A percentile compares a stretch with the other conserved stretches of the same genome.
Evolutionary conservation across 2,888 invertebrate species (phyloP).

Genomic region (Limnephilus auricula): DNA sequence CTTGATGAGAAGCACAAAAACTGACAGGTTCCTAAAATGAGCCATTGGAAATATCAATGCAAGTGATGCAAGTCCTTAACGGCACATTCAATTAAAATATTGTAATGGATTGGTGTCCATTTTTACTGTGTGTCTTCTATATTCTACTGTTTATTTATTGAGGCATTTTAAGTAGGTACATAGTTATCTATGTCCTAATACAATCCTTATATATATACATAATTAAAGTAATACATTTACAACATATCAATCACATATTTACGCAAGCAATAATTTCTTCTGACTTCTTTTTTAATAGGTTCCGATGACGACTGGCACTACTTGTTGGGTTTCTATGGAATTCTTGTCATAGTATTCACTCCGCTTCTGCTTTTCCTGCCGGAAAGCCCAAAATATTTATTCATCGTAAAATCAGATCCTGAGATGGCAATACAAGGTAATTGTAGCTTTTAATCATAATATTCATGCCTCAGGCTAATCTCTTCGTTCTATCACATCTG

Average conservation of each 20-base stretch:
- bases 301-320: constrained; percentile 83
- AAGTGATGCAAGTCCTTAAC: background rate
- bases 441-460: constrained; percentile 55
- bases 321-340: constrained; percentile 84
- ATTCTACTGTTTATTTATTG: too few species aligned
- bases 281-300: constrained; percentile 71
- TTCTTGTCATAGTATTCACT: constrained; percentile 82
- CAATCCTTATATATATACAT: too few species aligned
- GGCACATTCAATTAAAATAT: background rate
- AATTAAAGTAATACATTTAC: too few species aligned
- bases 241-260: too few species aligned
- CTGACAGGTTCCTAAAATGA: background rate
- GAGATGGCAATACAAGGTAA: constrained; percentile 82
- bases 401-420: constrained; percentile 82
- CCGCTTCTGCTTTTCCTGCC: constrained; percentile 84
- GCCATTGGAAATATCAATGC: too few species aligned
- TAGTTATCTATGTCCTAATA: too few species aligned
- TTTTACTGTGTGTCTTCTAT: background rate
- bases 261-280: background rate
- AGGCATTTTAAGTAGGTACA: too few species aligned
- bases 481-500: background rate
- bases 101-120: background rate
- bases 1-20: too few species aligned
- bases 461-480: too few species aligned
- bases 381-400: constrained; percentile 94